A percentile compares a stretch with the other conserved stretches of the same genome.
These are phyloP conservation scores for Hyperopisus bebe DNA, from an alignment of 2,113 vertebrate species.

Conservation along the genomic window DNA sequence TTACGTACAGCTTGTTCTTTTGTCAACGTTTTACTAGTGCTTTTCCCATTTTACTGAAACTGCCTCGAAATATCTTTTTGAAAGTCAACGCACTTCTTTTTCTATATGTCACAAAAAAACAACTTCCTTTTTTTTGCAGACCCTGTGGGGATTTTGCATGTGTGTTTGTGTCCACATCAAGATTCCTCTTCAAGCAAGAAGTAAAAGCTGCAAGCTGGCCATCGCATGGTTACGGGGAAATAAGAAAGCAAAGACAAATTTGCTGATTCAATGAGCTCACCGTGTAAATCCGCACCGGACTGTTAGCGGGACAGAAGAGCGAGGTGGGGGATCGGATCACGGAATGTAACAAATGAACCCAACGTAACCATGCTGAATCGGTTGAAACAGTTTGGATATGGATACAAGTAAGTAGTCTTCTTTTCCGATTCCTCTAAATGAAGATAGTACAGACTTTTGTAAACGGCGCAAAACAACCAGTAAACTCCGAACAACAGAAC, in stretches of 20 bases:
- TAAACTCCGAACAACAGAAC: not conserved
- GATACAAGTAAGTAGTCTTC: slow-evolving; percentile 15
- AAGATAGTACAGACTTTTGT: not conserved
- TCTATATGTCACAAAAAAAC: not conserved
- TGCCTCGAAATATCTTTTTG: not conserved
- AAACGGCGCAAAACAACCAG: not conserved
- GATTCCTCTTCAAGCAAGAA: slow-evolving; percentile 2
- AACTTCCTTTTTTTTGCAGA: slow-evolving; percentile 16
- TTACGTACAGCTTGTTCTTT: not conserved
- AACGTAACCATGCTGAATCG: slow-evolving; percentile 17
- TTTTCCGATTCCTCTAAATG: not conserved
- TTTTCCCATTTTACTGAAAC: not conserved
- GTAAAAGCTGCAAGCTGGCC: not conserved
- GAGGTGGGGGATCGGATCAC: not conserved
- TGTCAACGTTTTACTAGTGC: not conserved
- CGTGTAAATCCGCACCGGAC: not conserved
- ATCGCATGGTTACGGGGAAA: not conserved
- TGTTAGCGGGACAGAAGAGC: not conserved
- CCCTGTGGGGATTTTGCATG: slow-evolving; percentile 1
- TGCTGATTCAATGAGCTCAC: not conserved
- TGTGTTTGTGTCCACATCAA: not conserved
- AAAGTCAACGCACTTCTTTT: not conserved
- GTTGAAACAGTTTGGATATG: slow-evolving; percentile 17
- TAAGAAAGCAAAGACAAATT: not conserved
- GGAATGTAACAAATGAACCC: not conserved